A percentile compares a stretch with the other conserved stretches of the same genome.
Conservation (phyloP, 1,140 invertebrate species). For the Atta cephalotes region DNA sequence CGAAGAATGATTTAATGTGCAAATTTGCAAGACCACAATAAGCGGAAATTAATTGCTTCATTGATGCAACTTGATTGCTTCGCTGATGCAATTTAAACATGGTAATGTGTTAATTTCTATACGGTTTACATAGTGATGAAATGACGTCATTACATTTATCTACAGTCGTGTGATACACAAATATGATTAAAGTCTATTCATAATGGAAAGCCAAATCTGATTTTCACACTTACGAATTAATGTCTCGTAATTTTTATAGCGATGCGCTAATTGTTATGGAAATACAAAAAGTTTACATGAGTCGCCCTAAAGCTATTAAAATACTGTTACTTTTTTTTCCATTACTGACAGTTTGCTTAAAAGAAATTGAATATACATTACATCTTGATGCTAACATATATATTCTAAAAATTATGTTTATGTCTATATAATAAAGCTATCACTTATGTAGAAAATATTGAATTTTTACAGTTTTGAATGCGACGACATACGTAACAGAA, state of each 20-base stretch:
- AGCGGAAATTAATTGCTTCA: conserved; percentile 10
- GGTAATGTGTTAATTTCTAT: conserved; percentile 6
- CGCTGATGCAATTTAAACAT: conserved; percentile 9
- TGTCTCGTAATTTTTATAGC: background rate
- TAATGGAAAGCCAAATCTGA: background rate
- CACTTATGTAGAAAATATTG: conserved; percentile 30
- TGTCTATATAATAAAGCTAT: conserved; percentile 33
- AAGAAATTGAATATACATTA: conserved; percentile 35
- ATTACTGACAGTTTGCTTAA: background rate
- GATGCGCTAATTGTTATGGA: conserved; percentile 18
- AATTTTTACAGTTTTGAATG: conserved; percentile 15
- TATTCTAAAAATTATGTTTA: conserved; percentile 10
- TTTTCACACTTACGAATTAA: background rate
- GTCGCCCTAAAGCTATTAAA: conserved; percentile 35
- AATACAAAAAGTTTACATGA: conserved; percentile 24
- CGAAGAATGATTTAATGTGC: background rate
- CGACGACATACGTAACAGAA: background rate
- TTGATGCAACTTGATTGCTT: conserved; percentile 1
- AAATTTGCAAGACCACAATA: conserved; percentile 33
- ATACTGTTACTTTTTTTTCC: conserved; percentile 13
- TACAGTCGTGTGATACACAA: background rate
- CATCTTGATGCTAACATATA: background rate
- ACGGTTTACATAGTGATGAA: background rate
- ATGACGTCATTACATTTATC: conserved; percentile 15
- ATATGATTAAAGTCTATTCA: background rate